Percentiles rank a stretch among this genome's conserved stretches.
Conservation (phyloP, 2,888 invertebrate genomes). For the Dolichomitus sp. region DNA sequence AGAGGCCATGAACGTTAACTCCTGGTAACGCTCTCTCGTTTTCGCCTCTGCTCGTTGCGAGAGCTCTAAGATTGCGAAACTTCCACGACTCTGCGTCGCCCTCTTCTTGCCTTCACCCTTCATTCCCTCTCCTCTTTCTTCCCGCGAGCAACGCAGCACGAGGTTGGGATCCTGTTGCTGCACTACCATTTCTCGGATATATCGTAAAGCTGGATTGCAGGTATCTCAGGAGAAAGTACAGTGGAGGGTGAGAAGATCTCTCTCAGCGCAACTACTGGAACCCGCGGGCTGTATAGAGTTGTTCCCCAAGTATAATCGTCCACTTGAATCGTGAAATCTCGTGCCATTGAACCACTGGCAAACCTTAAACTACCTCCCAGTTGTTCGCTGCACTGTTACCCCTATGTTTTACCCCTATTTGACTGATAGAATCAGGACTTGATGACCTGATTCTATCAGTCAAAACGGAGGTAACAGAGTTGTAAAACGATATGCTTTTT, state of each 20-base stretch:
- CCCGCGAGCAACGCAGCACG: background rate
- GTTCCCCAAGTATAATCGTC: conserved; percentile 7
- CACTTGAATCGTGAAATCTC: conserved; percentile 6
- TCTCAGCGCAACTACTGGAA: background rate
- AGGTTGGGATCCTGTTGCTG: conserved; percentile 49
- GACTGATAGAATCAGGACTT: background rate
- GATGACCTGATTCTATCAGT: background rate
- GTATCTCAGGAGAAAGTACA: conserved; percentile 40
- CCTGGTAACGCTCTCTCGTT: conserved; percentile 64
- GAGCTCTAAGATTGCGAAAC: conserved; percentile 65
- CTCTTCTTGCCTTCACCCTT: conserved; percentile 1
- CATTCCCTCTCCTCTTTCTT: background rate
- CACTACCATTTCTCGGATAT: conserved; percentile 60
- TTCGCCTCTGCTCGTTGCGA: conserved; percentile 27
- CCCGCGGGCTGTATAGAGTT: background rate
- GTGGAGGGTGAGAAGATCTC: conserved; percentile 20
- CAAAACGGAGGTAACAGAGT: background rate
- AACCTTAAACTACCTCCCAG: background rate
- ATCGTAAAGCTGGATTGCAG: conserved; percentile 60
- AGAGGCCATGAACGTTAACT: conserved; percentile 64
- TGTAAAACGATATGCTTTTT: background rate
- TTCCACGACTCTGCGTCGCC: conserved; percentile 47
- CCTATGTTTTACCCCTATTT: background rate
- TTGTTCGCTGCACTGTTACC: background rate
- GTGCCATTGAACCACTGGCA: background rate